Base-by-base conservation (phyloP, 2,113 vertebrate species). In the Tyrannus savana region DNA sequence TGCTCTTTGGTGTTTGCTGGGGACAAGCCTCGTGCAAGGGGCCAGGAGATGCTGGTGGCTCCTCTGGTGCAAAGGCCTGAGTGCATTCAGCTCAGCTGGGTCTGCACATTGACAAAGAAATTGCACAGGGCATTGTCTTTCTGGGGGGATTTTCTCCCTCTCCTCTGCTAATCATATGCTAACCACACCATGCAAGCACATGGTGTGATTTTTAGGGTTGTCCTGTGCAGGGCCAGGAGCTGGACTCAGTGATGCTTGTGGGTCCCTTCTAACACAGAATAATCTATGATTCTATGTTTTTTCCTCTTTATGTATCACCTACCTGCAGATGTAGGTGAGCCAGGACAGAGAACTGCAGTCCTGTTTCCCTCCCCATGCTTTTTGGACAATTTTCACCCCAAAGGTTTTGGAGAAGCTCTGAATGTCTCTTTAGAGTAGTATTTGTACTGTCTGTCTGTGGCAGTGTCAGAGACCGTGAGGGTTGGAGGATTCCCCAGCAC, bases 111-210 rank as follows among this genome's bases (percentile, higher is more conserved):
- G 25, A 3, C 78, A 37, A 22, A 6, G 69, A 49, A 14, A 3
- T 14, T 49, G 44, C 18, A 14, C 19, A 13, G 19, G 16, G 4
- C 8, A 7, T 42, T 0, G 0, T 39, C 33, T 55, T 21, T 24
- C n/a, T 37, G 4, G 8, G 18, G 42, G 16, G 6, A 18, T 49
- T 59, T 66, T 59, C 33, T 49, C 19, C 12, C 3, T 31, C 15
- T n/a, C 37, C 18, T 41, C 1, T n/a, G 31, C 30, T 31, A 8
- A 12, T 31, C 37, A 7, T 41, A 1, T 37, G 28, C 30, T 30
- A 12, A 10, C 35, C 37, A 5, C 31, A 37, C 35, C 50, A 3
- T 6, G 27, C 3, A 60, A n/a, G 30, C 14, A 59, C 33, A 0
- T 1, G 10, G 24, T 14, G 28, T 16, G 5, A 14, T 47, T 25